Conservation (phyloP, 1,140 invertebrate species). For the Brachionus manjavacas region DNA sequence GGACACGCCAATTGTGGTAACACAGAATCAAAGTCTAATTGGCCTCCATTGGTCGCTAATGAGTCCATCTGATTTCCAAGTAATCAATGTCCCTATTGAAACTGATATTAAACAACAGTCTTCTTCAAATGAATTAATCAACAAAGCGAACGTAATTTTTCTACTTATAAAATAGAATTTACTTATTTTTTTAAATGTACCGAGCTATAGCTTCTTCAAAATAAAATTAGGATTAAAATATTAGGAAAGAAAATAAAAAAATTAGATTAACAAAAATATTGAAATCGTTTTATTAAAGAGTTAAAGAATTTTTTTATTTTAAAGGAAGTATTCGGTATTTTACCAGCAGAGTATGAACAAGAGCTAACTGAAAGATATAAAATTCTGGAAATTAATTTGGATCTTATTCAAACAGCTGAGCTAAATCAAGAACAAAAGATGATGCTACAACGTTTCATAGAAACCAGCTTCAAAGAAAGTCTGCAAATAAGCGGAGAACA, state of each 20-base stretch:
- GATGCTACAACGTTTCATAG: conserved; percentile 38
- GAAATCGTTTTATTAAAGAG: no score
- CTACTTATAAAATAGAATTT: background rate
- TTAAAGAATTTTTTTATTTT: background rate
- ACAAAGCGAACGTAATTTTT: conserved; percentile 28
- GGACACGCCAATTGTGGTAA: conserved; percentile 36
- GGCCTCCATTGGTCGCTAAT: conserved; percentile 19
- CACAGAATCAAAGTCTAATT: conserved; percentile 27
- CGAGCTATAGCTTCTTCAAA: no score
- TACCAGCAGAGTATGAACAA: conserved; percentile 2
- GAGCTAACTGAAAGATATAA: background rate
- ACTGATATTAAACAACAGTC: background rate
- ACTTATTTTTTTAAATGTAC: background rate
- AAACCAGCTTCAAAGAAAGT: conserved; percentile 28
- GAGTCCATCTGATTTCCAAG: background rate
- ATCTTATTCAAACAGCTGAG: background rate
- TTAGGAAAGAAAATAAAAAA: no score
- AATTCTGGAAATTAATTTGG: conserved; percentile 14
- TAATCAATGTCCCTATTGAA: conserved; percentile 28
- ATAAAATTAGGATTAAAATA: background rate
- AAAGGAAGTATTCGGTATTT: conserved; percentile 22
- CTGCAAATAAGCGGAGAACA: conserved; percentile 21
- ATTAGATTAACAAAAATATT: no score
- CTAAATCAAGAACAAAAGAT: conserved; percentile 25
- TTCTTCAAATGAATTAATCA: background rate